A percentile compares a stretch with the other conserved stretches of the same genome.
Evolutionary conservation across 2,888 invertebrate species (phyloP).

Genomic region (Acronicta aceris): DNA sequence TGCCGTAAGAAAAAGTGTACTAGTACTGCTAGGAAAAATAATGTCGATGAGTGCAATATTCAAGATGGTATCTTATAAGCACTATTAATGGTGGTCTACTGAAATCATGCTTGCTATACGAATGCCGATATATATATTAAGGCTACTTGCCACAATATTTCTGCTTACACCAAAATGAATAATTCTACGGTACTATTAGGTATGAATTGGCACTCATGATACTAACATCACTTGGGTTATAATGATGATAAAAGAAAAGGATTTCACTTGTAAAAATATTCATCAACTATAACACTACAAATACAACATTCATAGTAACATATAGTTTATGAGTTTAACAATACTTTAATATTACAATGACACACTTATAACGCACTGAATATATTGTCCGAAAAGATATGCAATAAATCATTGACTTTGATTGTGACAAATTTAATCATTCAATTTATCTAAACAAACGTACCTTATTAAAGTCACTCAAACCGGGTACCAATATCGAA

Average conservation of each 20-base stretch:
- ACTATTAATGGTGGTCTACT: conserved; percentile 26
- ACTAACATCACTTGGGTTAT: conserved; percentile 51
- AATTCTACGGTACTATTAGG: conserved; percentile 49
- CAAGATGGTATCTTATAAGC: conserved; percentile 35
- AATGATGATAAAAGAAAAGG: conserved; percentile 43
- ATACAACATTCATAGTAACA: conserved; percentile 59
- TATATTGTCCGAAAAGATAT: conserved; percentile 75
- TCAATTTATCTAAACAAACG: conserved; percentile 55
- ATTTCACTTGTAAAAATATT: conserved; percentile 49
- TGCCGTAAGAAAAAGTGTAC: conserved; percentile 33
- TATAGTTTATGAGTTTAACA: conserved; percentile 42
- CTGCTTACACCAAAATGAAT: conserved; percentile 33
- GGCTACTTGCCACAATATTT: conserved; percentile 35
- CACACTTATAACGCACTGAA: conserved; percentile 57
- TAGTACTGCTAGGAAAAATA: conserved; percentile 53
- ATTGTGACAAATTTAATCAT: conserved; percentile 49
- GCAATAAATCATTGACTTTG: conserved; percentile 71
- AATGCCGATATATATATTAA: conserved; percentile 16
- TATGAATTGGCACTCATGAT: conserved; percentile 74
- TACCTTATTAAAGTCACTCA: conserved; percentile 63
- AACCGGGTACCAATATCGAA: conserved; percentile 67
- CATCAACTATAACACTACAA: conserved; percentile 57
- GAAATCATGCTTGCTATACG: conserved; percentile 44
- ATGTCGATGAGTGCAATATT: conserved; percentile 39
- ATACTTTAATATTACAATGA: conserved; percentile 46